Evolutionary conservation across 1,140 invertebrate genomes (phyloP).

Genomic region (Drosophila novamexicana): DNA sequence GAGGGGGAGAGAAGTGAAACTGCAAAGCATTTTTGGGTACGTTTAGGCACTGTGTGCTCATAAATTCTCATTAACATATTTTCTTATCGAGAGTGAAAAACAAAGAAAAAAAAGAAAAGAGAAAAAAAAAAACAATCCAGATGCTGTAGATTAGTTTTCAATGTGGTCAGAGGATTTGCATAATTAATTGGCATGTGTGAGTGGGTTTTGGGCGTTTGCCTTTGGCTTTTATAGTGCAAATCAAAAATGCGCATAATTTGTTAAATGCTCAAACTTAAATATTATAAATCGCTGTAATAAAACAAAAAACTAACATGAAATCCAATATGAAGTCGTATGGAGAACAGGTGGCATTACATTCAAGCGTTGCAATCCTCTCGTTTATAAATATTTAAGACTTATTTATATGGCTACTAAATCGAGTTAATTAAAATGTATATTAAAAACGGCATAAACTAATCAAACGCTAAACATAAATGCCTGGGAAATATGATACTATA

Average conservation of each 20-base stretch:
- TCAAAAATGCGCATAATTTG: slow-evolving; percentile 80
- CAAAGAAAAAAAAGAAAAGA: neutral
- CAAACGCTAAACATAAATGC: slow-evolving; percentile 8
- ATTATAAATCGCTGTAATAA: slow-evolving; percentile 78
- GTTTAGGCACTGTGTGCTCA: slow-evolving; percentile 19
- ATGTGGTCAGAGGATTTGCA: slow-evolving; percentile 62
- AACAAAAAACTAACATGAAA: slow-evolving; percentile 57
- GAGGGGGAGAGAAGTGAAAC: slow-evolving; percentile 7
- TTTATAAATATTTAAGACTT: slow-evolving; percentile 23
- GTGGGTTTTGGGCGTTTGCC: slow-evolving; percentile 23
- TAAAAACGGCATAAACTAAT: neutral
- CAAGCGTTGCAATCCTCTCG: slow-evolving; percentile 8
- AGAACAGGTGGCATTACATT: slow-evolving; percentile 66
- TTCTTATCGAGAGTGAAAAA: slow-evolving; percentile 47
- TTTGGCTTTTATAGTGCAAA: slow-evolving; percentile 76
- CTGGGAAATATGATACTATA: slow-evolving; percentile 12
- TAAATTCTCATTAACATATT: slow-evolving; percentile 45
- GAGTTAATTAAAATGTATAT: slow-evolving; percentile 1
- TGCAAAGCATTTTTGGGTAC: slow-evolving; percentile 42
- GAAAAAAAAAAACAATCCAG: slow-evolving; percentile 2
- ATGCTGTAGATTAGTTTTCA: slow-evolving; percentile 67
- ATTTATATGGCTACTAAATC: slow-evolving; percentile 16
- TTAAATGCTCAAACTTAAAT: slow-evolving; percentile 45
- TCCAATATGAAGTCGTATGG: slow-evolving; percentile 14
- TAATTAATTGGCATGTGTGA: slow-evolving; percentile 68